Percentiles rank a stretch among this genome's conserved stretches.
Evolutionary conservation across 2,888 invertebrate genomes (phyloP).

Genomic region (Seira sanloemensis): DNA sequence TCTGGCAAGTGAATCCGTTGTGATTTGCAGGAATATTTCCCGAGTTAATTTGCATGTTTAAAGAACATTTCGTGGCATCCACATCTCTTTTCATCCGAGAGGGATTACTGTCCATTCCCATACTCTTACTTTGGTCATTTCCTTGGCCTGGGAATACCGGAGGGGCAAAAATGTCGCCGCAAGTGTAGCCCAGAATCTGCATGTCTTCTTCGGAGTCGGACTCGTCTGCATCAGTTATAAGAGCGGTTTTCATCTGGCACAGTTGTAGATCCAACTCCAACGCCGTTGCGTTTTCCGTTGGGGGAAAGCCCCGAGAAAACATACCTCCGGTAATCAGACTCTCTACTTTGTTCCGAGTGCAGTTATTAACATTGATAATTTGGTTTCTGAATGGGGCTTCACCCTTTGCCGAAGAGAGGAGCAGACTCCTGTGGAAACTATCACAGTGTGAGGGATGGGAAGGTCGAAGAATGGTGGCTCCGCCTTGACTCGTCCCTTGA

Average conservation of each 20-base stretch:
- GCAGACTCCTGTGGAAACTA: not conserved
- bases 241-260: not conserved
- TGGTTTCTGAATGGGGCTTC: not conserved
- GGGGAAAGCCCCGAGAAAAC: not conserved
- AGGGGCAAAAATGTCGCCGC: not conserved
- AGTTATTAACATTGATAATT: not conserved
- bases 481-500: not conserved
- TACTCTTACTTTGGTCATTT: not conserved
- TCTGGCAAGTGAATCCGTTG: conserved; percentile 36
- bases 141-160: not conserved
- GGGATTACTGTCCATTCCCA: not conserved
- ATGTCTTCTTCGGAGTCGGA: not conserved
- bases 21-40: not conserved
- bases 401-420: not conserved
- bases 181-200: not conserved
- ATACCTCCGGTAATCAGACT: not conserved
- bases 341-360: not conserved
- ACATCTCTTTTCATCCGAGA: not conserved
- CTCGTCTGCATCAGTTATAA: not conserved
- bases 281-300: not conserved
- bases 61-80: not conserved
- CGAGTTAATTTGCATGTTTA: not conserved
- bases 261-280: not conserved
- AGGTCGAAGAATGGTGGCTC: not conserved
- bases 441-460: not conserved